Base-by-base conservation (phyloP, 2,888 invertebrate genomes). In the Tetragonula carbonaria region DNA sequence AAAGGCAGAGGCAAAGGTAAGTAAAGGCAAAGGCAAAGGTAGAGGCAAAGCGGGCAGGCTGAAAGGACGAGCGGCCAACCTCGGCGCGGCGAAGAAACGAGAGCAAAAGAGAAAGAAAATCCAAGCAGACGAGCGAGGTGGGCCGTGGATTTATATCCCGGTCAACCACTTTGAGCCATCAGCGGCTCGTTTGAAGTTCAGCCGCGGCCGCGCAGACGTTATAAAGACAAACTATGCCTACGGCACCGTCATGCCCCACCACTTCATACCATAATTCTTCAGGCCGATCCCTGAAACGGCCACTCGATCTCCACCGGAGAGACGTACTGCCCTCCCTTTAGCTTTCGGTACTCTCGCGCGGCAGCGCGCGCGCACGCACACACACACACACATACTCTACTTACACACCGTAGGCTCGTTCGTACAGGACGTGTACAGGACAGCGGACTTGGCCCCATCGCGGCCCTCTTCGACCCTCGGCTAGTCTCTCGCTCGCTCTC, bases 171-270 rank as follows among this genome's bases (percentile, higher is more conserved):
- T 94, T 93, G 94, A 93, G 92, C 94, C 94, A 94, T 94, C 94
- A 94, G 94, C 94, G 94, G 94, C 93, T 93, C 94, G 94, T 94
- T 94, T 94, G 94, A 94, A 93, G 94, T 94, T 88, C 91, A 92
- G 90, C 93, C 93, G 93, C 93, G 92, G 87, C 88, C 92, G 90
- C 91, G 92, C 93, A 92, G 93, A 94, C 93, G 94, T 94, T 94
- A 94, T 94, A 94, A 94, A 94, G 94, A 94, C 94, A 94, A 94
- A 94, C 94, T 94, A 93, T 93, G 93, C 93, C 93, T 93, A 92
- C 91, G 93, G 94, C 93, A 93, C 90, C 93, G 93, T 93, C 93
- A 93, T 93, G 93, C 93, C 93, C 92, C 92, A 92, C 93, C 92
- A 93, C 93, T 92, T 93, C 91, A 92, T 93, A 92, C 94, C 92